Evolutionary conservation across 2,797 vertebrate species (phyloP), one percentile per base, ranked within the genome.

Genomic region (Tokudaia tokunoshimensis): DNA sequence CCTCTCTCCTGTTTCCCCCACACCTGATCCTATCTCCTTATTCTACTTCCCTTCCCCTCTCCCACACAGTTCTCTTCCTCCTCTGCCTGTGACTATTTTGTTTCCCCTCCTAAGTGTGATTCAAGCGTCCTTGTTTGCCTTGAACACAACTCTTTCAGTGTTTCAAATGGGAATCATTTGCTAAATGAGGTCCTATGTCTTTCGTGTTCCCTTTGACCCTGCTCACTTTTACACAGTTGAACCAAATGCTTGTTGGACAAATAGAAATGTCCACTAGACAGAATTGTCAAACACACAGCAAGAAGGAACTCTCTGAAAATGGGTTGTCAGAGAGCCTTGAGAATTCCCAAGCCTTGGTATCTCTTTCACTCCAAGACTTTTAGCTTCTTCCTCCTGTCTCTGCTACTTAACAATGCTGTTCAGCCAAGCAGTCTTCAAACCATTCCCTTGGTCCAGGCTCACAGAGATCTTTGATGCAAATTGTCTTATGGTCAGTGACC

Each of bases 401-500:
- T 85, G 50, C 7, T 31, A 24, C 9, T 12, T 19, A 79, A 34
- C 4, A 34, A 17, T 41, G 4, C 75, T 52, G 3, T 79, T 86
- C 50, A 50, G 13, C 52, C n/a, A 76, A 57, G 65, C 31, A 75
- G 29, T 52, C 47, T 52, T 22, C 12, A 72, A 41, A 4, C 11
- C 26, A 50, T 55, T 41, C 37, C 26, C 70, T 76, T 52, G 10
- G 52, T 81, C 61, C 8, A 70, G 52, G 29, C 14, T 44, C 57
- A 80, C 22, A 3, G 12, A 20, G 20, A 44, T 75, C 61, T 80
- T 84, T 96, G 47, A 81, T 37, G 7, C 13, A 72, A 90, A n/a
- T 92, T 82, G 24, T 92, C 94, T 96, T 76, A 82, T 74, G 57
- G 50, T 3, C 75, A 92, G 26, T 82, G 55, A 1, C 12, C 52